A percentile compares a stretch with the other conserved stretches of the same genome.
These are phyloP conservation scores for Odontesthes bonariensis DNA, from an alignment of 2,113 vertebrate species.

Conservation along the genomic window DNA sequence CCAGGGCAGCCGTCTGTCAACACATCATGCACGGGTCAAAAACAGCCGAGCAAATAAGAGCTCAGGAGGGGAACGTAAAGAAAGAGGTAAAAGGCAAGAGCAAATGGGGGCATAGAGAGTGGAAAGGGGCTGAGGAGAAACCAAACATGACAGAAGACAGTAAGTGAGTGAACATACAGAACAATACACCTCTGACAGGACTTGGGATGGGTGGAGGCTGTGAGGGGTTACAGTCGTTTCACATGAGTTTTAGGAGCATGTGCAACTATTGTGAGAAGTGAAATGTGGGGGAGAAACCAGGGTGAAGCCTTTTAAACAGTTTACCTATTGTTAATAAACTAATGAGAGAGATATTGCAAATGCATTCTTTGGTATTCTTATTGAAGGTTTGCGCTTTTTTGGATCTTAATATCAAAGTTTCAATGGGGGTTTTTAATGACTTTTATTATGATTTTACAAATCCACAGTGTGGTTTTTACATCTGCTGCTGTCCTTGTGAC, in stretches of 20 bases:
- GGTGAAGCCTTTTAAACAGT: conserved; percentile 15
- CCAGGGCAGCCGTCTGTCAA: conserved; percentile 97
- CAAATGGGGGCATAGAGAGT: conserved; percentile 51
- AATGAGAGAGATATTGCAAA: conserved; percentile 10
- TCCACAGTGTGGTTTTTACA: conserved; percentile 5
- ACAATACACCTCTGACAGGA: conserved; percentile 90
- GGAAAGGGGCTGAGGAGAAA: conserved; percentile 53
- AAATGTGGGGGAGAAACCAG: conserved; percentile 1
- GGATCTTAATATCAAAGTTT: conserved; percentile 15
- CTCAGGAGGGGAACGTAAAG: conserved; percentile 80
- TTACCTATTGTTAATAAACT: conserved; percentile 22
- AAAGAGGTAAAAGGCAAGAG: conserved; percentile 83
- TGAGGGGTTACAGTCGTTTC: conserved; percentile 92
- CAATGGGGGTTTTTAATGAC: background rate
- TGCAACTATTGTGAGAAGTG: conserved; percentile 11
- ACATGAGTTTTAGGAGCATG: conserved; percentile 86
- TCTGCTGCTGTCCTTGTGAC: background rate
- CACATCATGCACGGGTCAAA: conserved; percentile 74
- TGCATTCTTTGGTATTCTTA: conserved; percentile 15
- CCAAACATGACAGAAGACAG: conserved; percentile 69
- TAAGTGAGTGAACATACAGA: conserved; percentile 77
- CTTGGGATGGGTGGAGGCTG: conserved; percentile 73
- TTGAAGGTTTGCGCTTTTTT: background rate
- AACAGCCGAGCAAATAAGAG: conserved; percentile 36
- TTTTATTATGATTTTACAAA: background rate